These are phyloP conservation scores for Ciona savignyi DNA, from an alignment of 23 tunicate species.

Conservation along the genomic window DNA sequence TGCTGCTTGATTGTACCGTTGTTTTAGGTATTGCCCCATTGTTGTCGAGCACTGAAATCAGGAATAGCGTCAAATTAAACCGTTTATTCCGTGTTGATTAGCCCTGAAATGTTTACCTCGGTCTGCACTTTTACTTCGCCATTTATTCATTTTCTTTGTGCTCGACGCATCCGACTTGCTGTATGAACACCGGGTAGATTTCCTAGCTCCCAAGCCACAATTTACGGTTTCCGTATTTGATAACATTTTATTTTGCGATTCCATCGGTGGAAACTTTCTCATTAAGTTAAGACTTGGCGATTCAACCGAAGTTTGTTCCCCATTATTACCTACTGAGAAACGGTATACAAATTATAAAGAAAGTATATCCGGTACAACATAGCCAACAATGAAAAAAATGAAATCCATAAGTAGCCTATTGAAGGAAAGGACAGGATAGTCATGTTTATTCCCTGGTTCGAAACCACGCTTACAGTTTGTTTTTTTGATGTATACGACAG, in stretches of 20 bases:
- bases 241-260: background rate
- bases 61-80: too few relatives aligned
- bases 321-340: background rate
- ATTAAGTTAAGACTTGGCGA: constrained; percentile 29
- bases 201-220: background rate
- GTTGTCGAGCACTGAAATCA: constrained; percentile 8
- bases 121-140: constrained; percentile 24
- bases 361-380: too few relatives aligned
- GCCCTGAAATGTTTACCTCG: too few relatives aligned
- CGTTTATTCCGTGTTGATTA: too few relatives aligned
- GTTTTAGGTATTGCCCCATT: background rate
- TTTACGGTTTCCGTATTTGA: background rate
- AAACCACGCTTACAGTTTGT: too few relatives aligned
- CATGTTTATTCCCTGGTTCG: too few relatives aligned
- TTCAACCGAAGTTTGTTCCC: constrained; percentile 6
- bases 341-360: too few relatives aligned
- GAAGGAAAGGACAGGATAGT: too few relatives aligned
- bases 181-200: background rate
- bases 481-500: too few relatives aligned
- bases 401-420: too few relatives aligned
- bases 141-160: background rate
- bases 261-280: constrained; percentile 26
- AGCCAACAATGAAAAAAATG: too few relatives aligned
- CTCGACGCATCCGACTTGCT: constrained; percentile 3
- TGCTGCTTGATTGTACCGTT: background rate